A percentile compares a stretch with the other conserved stretches of the same genome.
These are phyloP conservation scores for Amniataba percoides DNA, from an alignment of 2,797 vertebrate species.

Conservation along the genomic window DNA sequence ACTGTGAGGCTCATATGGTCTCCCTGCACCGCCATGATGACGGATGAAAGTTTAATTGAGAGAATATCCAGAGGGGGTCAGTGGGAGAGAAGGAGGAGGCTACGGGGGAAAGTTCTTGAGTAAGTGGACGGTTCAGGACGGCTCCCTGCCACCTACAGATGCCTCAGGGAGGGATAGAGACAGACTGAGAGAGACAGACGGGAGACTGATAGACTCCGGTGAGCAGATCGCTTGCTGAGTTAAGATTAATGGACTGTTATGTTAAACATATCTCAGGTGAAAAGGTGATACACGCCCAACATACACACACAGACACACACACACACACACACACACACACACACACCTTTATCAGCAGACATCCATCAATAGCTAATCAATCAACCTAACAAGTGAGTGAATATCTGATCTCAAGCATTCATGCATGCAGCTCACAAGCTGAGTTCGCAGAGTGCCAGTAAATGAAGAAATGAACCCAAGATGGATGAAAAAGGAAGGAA, in stretches of 20 bases:
- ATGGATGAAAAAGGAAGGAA: conserved; percentile 8
- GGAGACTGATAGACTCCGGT: conserved; percentile 74
- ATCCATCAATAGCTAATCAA: conserved; percentile 63
- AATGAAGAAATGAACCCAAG: conserved; percentile 2
- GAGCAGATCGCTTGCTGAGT: conserved; percentile 65
- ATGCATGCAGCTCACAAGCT: conserved; percentile 7
- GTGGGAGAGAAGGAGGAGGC: conserved; percentile 41
- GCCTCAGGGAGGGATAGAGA: conserved; percentile 68
- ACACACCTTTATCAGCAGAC: conserved; percentile 61
- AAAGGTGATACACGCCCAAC: conserved; percentile 51
- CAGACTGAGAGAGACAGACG: conserved; percentile 44
- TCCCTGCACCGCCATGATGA: conserved; percentile 15
- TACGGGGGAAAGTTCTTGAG: conserved; percentile 52
- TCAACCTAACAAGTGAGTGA: conserved; percentile 58
- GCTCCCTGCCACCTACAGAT: conserved; percentile 42
- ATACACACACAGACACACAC: conserved; percentile 45
- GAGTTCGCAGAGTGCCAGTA: conserved; percentile 41
- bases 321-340: conserved; percentile 43
- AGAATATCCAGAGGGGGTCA: conserved; percentile 57
- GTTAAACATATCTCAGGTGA: conserved; percentile 53
- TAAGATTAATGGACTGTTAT: conserved; percentile 76
- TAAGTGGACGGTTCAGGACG: conserved; percentile 52
- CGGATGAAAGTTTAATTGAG: conserved; percentile 58
- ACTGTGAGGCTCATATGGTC: conserved; percentile 29
- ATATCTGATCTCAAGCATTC: conserved; percentile 46